Conservation (phyloP, 2,113 vertebrate genomes). For the Martes martes region DNA sequence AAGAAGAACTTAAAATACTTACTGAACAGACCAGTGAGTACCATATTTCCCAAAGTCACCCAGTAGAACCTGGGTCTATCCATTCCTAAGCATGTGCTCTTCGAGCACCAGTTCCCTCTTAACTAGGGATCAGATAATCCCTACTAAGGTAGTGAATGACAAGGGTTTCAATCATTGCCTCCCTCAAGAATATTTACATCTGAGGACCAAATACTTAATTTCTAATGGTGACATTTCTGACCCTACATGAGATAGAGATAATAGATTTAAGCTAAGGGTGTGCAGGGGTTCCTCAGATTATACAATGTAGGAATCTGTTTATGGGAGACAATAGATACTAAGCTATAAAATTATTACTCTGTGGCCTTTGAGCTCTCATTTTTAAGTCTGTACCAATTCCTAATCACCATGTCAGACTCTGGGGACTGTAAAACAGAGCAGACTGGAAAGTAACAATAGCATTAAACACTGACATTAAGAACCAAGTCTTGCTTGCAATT, state of each 20-base stretch:
- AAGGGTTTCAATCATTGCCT: neutral
- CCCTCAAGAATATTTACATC: neutral
- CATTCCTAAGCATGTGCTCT: neutral
- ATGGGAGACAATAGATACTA: neutral
- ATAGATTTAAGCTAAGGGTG: neutral
- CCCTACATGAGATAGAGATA: neutral
- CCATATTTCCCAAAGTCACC: neutral
- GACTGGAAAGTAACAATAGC: neutral
- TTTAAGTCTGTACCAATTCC: neutral
- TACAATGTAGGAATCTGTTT: neutral
- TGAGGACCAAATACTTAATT: neutral
- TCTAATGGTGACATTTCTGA: slow-evolving; percentile 2
- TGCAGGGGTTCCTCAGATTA: neutral
- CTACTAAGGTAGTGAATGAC: neutral
- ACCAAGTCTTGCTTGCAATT: neutral
- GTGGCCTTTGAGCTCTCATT: neutral
- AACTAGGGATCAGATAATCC: neutral
- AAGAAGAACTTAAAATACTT: neutral
- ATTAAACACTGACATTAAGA: neutral
- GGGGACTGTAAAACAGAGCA: neutral
- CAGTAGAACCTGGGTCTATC: neutral
- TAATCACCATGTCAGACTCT: neutral
- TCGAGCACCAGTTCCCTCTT: neutral
- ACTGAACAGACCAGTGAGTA: neutral
- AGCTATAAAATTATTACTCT: neutral